Evolutionary conservation across 2,113 vertebrate genomes (phyloP), one percentile per base, ranked within the genome.

Genomic region (Sceloporus tristichus): DNA sequence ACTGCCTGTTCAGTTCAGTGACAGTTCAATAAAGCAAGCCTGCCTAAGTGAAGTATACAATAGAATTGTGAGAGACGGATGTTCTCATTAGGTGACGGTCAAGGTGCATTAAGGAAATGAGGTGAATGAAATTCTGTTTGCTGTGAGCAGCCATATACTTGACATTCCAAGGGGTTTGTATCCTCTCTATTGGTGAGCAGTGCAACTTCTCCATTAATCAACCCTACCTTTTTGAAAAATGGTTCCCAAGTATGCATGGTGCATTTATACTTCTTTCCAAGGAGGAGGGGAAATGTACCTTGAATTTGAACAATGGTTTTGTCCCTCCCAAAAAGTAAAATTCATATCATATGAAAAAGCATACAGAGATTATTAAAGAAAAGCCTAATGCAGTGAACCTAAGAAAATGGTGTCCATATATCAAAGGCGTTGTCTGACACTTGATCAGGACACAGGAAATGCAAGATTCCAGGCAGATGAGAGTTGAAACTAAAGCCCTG

Each of bases 381-480:
- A 74, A 34, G 93, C 90, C 95, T 96, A 54, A 92, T 95, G 93
- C 94, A 92, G 95, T 93, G 94, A 92, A 84, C 92, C 95, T 79
- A 97, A 53, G 94, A 94, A 97, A 96, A 97, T 95, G 96, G 96
- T 95, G 96, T 97, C 96, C 94, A 94, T 97, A 96, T 98, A 97
- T 98, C 97, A 98, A 97, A 97, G 96, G 95, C 94, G 93, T 96
- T 87, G 92, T 91, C 94, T 98, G 97, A 95, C 96, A 97, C 97
- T 98, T 93, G 96, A 97, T 98, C 96, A 96, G 96, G 94, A 96
- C 92, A 96, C 94, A 97, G 96, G 96, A 97, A 98, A 98, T 97
- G 96, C 68, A 92, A 96, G 96, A 98, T 98, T 98, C 95, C 95
- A 97, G 97, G 96, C 95, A 98, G 96, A 98, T 97, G 96, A 97